A percentile compares a stretch with the other conserved stretches of the same genome.
These are phyloP conservation scores for Toxostoma redivivum DNA, from an alignment of 2,113 vertebrate species.

Conservation along the genomic window DNA sequence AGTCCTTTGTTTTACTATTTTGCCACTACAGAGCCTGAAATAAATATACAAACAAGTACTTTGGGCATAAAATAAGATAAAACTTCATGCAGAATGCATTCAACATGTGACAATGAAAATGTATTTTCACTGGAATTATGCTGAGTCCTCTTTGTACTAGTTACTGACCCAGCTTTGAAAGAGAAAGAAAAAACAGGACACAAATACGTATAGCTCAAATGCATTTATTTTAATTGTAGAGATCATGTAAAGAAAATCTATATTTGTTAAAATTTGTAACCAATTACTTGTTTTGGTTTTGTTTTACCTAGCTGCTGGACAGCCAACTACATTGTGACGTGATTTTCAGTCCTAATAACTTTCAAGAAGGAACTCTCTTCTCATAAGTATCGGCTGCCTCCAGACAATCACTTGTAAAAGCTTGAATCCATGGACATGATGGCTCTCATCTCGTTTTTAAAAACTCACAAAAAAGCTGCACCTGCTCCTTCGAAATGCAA, in stretches of 20 bases:
- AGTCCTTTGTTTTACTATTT: not conserved
- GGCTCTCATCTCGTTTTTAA: conserved; percentile 59
- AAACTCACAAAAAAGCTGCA: conserved; percentile 46
- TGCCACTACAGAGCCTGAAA: not conserved
- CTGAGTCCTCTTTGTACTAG: not conserved
- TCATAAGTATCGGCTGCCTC: conserved; percentile 33
- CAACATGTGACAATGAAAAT: not conserved
- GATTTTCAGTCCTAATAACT: conserved; percentile 17
- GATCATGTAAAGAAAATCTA: not conserved
- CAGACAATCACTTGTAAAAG: conserved; percentile 68
- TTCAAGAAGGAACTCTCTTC: conserved; percentile 49
- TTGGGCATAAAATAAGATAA: not conserved
- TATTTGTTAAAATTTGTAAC: not conserved
- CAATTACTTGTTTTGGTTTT: not conserved
- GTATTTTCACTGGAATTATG: not conserved
- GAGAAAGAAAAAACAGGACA: not conserved
- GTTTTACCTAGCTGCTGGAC: conserved; percentile 84
- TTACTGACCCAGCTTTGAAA: not conserved
- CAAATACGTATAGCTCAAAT: not conserved
- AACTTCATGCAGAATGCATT: not conserved
- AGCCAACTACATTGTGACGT: conserved; percentile 94
- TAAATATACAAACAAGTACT: not conserved
- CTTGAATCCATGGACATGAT: conserved; percentile 46
- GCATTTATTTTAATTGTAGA: not conserved
- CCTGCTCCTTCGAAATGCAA: conserved; percentile 59